phyloP scores from a whole-genome alignment of 2,113 vertebrate genomes.

The Corydoras maculifer region DNA sequence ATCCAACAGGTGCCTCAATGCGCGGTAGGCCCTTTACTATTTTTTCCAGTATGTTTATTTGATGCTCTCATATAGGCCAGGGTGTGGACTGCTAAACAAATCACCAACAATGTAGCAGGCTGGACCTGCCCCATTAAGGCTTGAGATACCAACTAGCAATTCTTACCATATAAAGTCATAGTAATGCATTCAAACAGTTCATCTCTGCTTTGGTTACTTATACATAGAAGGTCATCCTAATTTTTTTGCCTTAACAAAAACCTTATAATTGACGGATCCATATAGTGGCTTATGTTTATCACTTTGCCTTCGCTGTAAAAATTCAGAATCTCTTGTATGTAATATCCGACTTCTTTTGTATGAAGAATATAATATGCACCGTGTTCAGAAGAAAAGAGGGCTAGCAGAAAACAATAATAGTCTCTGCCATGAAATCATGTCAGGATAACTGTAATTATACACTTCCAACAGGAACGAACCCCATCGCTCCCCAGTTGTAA shows the following conservation, averaged over 20 bases:
- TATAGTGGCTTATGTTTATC: constrained; percentile 8
- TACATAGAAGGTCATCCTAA: too few relatives aligned
- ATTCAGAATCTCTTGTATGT: constrained; percentile 1
- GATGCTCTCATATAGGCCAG: too few relatives aligned
- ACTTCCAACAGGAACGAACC: constrained; percentile 22
- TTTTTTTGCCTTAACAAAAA: neutral
- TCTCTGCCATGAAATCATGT: constrained; percentile 17
- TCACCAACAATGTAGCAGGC: too few relatives aligned
- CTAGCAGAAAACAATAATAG: constrained; percentile 23
- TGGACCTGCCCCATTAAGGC: too few relatives aligned
- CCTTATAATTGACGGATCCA: neutral
- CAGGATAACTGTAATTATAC: constrained; percentile 30
- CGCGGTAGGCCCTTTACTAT: too few relatives aligned
- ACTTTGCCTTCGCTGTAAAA: neutral
- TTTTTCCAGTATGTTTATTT: too few relatives aligned
- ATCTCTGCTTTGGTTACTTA: too few relatives aligned
- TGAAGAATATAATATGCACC: neutral
- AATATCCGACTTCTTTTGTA: constrained; percentile 14
- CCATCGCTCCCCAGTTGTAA: constrained; percentile 14
- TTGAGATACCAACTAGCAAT: too few relatives aligned
- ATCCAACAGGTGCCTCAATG: too few relatives aligned
- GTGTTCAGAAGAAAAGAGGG: neutral
- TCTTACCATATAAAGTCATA: too few relatives aligned
- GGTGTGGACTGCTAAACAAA: too few relatives aligned
- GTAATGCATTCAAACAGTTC: too few relatives aligned